phyloP scores from a whole-genome alignment of 2,113 vertebrate species.

The Cephalophus harveyi region DNA sequence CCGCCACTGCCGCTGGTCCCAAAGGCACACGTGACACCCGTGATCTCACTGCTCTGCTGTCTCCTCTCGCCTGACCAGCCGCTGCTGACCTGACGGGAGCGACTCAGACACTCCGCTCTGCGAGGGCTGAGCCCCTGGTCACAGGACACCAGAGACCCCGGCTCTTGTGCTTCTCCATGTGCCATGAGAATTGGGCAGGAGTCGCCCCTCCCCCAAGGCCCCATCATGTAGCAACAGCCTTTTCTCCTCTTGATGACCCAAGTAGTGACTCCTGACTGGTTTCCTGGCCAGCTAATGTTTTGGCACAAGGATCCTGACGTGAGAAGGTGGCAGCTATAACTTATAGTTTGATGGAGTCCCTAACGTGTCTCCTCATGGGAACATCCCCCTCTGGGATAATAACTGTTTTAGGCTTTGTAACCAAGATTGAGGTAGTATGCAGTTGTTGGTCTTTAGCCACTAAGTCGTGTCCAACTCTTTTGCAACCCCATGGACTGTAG shows the following conservation, averaged over 20 bases:
- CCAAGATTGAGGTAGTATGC: not conserved
- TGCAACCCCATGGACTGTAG: not conserved
- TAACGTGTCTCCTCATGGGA: not conserved
- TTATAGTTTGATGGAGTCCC: not conserved
- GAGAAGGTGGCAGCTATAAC: too few species aligned
- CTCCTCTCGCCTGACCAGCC: not conserved
- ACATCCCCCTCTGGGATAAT: not conserved
- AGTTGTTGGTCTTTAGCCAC: not conserved
- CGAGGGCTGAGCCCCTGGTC: not conserved
- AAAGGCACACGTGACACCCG: not conserved
- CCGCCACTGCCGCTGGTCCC: not conserved
- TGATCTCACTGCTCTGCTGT: not conserved
- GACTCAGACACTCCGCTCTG: not conserved
- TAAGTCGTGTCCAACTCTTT: not conserved
- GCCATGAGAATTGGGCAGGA: not conserved
- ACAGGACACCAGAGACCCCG: not conserved
- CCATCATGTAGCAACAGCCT: not conserved
- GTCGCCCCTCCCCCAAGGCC: not conserved
- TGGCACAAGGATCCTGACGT: not conserved
- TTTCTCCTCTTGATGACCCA: not conserved
- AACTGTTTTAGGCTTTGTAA: not conserved
- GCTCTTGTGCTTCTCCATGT: not conserved
- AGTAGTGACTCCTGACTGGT: not conserved
- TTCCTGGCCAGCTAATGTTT: not conserved
- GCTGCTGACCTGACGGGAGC: not conserved